Base-by-base conservation (phyloP, 2,888 invertebrate genomes). In the Branchipolynoe longqiensis region DNA sequence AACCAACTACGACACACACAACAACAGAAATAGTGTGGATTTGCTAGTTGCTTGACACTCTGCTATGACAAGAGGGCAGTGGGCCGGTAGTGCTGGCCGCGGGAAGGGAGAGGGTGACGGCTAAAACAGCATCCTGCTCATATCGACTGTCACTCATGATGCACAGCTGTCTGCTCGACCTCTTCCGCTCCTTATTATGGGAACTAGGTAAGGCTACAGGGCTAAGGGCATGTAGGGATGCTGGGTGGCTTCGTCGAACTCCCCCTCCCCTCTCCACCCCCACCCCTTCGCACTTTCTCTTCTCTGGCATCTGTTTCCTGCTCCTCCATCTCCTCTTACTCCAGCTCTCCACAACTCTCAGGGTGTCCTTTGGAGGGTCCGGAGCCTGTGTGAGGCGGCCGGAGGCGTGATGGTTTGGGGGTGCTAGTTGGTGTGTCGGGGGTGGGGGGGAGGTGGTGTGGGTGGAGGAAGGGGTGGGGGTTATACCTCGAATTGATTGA, bases 61-160 rank as follows among this genome's bases (percentile, higher is more conserved):
- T 12, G 48, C 48, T 8, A 48, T 18, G 18, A 18, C 48, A 48
- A 62, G 28, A 31, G 62, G 12, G 69, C 69, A 69, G 69, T 69
- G 38, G 38, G 69, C 14, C 38, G 36, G 36, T 69, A n/a, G 38
- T 69, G 69, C 36, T 69, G 69, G 25, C 22, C 22, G 69, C 18
- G 69, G 69, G 48, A 48, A 12, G 48, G 48, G 33, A n/a, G 12
- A 25, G 38, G 38, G n/a, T 69, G 36, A 6, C 18, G 38, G 38
- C 22, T 4, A 69, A 69, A 69, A 69, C 69, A 69, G 69, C 69
- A 69, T 33, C 69, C 36, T 69, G 36, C 69, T 69, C 38, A 69
- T 69, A 69, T 69, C 69, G 69, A 69, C 69, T 69, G 69, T 69
- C 62, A n/a, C n/a, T n/a, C 48, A 69, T 69, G 69, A 69, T 69